These are phyloP conservation scores for Hirtodrosophila alboralis DNA, from an alignment of 2,888 invertebrate genomes.

Conservation along the genomic window DNA sequence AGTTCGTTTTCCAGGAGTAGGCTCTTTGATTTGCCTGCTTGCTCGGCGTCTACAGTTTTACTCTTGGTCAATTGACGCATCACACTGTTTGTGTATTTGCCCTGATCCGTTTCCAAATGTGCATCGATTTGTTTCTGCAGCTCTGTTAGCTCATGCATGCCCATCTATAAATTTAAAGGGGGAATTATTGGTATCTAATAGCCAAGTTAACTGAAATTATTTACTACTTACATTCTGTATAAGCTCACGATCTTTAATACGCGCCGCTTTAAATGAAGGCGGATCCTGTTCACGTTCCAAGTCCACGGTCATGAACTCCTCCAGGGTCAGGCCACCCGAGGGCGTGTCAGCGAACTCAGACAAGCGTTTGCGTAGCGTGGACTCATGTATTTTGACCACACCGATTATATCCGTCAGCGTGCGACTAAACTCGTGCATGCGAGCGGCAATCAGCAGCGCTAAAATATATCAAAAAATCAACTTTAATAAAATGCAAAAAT, in stretches of 20 bases:
- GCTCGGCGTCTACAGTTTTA: constrained; percentile 10
- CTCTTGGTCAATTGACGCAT: constrained; percentile 44
- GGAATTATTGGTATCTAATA: background rate
- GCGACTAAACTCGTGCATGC: constrained; percentile 95
- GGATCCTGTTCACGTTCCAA: constrained; percentile 97
- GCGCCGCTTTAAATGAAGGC: constrained; percentile 95
- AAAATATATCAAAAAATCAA: constrained; percentile 18
- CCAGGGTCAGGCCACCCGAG: constrained; percentile 95
- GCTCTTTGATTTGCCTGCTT: constrained; percentile 6
- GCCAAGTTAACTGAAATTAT: too few species aligned
- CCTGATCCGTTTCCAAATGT: constrained; percentile 89
- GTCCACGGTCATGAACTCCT: constrained; percentile 98
- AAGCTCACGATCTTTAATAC: constrained; percentile 94
- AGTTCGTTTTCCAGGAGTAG: constrained; percentile 64
- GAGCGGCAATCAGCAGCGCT: constrained; percentile 96
- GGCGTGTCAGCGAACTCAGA: constrained; percentile 98
- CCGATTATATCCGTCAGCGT: constrained; percentile 94
- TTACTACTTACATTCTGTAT: constrained; percentile 88
- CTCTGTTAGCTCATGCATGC: constrained; percentile 89
- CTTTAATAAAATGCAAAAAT: too few species aligned
- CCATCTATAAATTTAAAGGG: constrained; percentile 63
- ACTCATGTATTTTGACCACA: constrained; percentile 97
- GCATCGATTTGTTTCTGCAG: constrained; percentile 94
- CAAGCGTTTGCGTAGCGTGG: constrained; percentile 94
- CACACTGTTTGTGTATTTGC: constrained; percentile 82